A percentile compares a stretch with the other conserved stretches of the same genome.
phyloP scores from a whole-genome alignment of 64 coral and sea anemone species.

The Orbicella faveolata region DNA sequence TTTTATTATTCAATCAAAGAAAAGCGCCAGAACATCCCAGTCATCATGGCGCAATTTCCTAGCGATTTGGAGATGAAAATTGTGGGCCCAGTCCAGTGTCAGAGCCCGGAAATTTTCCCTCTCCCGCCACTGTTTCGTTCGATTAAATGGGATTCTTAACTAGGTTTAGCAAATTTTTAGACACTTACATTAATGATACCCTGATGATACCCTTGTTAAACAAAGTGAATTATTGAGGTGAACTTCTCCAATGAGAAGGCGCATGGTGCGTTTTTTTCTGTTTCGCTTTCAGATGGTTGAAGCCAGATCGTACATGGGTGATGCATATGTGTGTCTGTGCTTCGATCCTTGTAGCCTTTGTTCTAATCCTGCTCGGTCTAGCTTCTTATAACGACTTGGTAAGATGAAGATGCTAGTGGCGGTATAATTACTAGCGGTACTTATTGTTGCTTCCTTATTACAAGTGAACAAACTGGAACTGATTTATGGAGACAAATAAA shows the following conservation, averaged over 20 bases:
- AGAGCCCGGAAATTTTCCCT: too few species aligned
- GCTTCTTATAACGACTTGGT: slow-evolving; percentile 58
- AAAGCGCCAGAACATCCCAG: too few species aligned
- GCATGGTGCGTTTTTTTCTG: background rate
- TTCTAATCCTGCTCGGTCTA: slow-evolving; percentile 73
- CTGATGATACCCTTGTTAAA: background rate
- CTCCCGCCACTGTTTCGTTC: too few species aligned
- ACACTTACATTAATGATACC: background rate
- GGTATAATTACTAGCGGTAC: background rate
- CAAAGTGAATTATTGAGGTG: background rate
- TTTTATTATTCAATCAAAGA: too few species aligned
- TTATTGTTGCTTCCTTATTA: too few species aligned
- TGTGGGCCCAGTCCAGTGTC: too few species aligned
- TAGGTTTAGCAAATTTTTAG: too few species aligned
- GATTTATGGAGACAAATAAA: too few species aligned
- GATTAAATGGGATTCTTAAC: too few species aligned
- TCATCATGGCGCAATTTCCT: too few species aligned
- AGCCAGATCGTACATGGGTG: slow-evolving; percentile 82
- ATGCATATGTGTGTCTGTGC: slow-evolving; percentile 93
- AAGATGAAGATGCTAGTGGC: background rate
- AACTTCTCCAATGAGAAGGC: background rate
- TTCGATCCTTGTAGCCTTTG: slow-evolving; percentile 73
- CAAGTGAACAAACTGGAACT: too few species aligned
- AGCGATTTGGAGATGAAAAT: background rate
- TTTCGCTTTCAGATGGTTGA: slow-evolving; percentile 68